Conservation (phyloP, 2,888 invertebrate species). For the Clistopyga incitator region DNA sequence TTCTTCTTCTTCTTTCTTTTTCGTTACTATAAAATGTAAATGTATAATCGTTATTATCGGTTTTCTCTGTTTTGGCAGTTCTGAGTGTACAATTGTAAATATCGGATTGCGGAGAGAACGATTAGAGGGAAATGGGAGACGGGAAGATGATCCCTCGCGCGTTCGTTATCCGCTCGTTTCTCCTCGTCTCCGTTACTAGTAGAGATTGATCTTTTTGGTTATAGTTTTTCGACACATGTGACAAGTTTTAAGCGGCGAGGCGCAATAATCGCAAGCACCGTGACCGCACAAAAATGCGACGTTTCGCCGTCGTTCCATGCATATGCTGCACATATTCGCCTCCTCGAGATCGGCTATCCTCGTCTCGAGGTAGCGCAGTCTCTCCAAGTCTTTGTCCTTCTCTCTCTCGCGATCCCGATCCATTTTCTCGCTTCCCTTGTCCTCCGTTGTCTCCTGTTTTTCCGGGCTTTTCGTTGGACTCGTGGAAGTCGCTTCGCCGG, state of each 20-base stretch:
- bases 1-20: too few relatives aligned
- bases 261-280: conserved; percentile 92
- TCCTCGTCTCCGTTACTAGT: conserved; percentile 76
- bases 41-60: conserved; percentile 64
- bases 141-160: conserved; percentile 34
- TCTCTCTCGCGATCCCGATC: conserved; percentile 74
- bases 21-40: conserved; percentile 55
- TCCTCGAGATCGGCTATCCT: conserved; percentile 95
- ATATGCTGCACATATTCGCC: conserved; percentile 93
- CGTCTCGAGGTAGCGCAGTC: conserved; percentile 88
- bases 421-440: conserved; percentile 69
- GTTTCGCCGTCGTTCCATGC: conserved; percentile 93
- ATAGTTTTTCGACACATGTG: conserved; percentile 94
- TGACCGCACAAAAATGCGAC: conserved; percentile 96
- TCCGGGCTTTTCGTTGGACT: conserved; percentile 69
- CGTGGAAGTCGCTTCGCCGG: conserved; percentile 56
- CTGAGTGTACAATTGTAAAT: conserved; percentile 58
- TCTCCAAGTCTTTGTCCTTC: conserved; percentile 80
- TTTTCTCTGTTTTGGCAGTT: conserved; percentile 73
- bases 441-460: conserved; percentile 64
- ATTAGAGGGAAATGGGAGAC: conserved; percentile 21
- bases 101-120: conserved; percentile 41
- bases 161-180: conserved; percentile 10
- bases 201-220: conserved; percentile 89
- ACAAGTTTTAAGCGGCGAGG: conserved; percentile 92